Evolutionary conservation across 2,797 vertebrate species (phyloP).

Genomic region (Dermochelys coriacea): DNA sequence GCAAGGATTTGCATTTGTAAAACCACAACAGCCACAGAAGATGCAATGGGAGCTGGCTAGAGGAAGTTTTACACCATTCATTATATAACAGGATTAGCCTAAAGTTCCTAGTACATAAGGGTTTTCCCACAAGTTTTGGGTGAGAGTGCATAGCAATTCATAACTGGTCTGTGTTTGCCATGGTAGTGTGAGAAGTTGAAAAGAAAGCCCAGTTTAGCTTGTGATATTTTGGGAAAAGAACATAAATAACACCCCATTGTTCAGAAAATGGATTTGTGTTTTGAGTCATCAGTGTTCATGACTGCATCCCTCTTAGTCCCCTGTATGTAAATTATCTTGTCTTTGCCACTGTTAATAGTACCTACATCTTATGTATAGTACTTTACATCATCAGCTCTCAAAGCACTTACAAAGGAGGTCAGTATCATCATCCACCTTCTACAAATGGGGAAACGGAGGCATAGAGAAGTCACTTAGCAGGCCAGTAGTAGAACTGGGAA

Average conservation of each 20-base stretch:
- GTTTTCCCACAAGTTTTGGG: not conserved
- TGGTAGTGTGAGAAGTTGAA: not conserved
- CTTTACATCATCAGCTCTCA: no score
- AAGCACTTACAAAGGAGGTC: no score
- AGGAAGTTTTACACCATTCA: not conserved
- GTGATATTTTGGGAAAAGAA: not conserved
- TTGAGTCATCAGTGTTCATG: not conserved
- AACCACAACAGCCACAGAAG: not conserved
- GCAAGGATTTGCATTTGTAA: not conserved
- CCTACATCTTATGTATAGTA: no score
- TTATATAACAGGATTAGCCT: accelerated
- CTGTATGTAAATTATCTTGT: not conserved
- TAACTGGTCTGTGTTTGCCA: not conserved
- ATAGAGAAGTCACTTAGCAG: no score
- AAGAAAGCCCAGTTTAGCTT: not conserved
- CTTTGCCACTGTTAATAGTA: no score
- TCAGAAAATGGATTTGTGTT: not conserved
- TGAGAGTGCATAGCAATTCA: not conserved
- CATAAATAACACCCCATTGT: not conserved
- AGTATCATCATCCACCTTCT: no score
- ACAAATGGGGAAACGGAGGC: no score
- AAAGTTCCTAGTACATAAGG: not conserved
- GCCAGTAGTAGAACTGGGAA: no score
- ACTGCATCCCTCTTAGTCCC: not conserved
- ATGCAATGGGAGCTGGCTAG: not conserved